A percentile compares a stretch with the other conserved stretches of the same genome.
Conservation (phyloP, 2,113 vertebrate genomes). For the Ammospiza nelsoni region DNA sequence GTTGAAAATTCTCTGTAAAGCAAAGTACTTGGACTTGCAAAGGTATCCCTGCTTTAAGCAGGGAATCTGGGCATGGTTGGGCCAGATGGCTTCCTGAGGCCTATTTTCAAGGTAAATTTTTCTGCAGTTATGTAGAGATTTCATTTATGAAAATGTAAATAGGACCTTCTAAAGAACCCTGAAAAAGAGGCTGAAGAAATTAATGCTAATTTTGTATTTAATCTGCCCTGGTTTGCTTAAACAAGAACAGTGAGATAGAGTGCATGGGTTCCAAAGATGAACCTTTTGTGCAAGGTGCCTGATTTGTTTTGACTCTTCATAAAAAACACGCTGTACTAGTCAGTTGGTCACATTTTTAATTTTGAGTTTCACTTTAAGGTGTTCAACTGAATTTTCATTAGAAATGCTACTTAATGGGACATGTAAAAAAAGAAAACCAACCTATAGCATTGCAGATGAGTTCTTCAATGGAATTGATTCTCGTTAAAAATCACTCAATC, state of each 20-base stretch:
- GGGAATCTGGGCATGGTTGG: neutral
- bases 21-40: neutral
- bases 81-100: neutral
- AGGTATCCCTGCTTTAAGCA: neutral
- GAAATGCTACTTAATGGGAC: neutral
- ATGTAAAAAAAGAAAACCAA: neutral
- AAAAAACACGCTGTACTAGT: neutral
- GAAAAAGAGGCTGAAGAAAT: neutral
- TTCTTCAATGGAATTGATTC: neutral
- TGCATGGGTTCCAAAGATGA: neutral
- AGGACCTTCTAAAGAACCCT: neutral
- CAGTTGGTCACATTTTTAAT: neutral
- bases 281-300: neutral
- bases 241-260: neutral
- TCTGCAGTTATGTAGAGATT: neutral
- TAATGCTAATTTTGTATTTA: neutral
- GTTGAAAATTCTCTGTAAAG: neutral
- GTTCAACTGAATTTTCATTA: neutral
- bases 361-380: neutral
- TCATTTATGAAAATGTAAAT: neutral
- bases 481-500: neutral
- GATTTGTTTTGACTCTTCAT: neutral
- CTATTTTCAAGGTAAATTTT: neutral
- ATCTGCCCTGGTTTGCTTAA: constrained; percentile 2
- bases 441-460: neutral